Percentiles rank a stretch among this genome's conserved stretches.
These are phyloP conservation scores for Promerops cafer DNA, from an alignment of 2,113 vertebrate species.

Conservation along the genomic window DNA sequence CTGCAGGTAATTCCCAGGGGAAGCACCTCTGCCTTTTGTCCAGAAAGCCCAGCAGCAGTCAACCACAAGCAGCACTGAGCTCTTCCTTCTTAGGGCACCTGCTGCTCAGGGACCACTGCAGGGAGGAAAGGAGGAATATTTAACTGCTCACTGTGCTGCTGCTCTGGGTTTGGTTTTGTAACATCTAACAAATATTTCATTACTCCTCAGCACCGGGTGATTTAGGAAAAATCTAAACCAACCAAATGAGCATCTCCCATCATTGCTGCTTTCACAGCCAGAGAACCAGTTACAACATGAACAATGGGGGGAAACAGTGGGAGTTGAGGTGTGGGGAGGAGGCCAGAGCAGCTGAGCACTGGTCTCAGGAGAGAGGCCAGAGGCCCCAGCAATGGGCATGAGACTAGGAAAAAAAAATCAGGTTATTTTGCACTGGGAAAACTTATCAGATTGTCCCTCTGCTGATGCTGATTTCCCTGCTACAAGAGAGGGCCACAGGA, in stretches of 20 bases:
- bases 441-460: background rate
- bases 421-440: background rate
- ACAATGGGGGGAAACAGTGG: no score
- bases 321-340: background rate
- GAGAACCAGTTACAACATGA: background rate
- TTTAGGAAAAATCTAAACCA: conserved; percentile 34
- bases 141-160: conserved; percentile 6
- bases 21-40: background rate
- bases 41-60: background rate
- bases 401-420: background rate
- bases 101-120: background rate
- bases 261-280: background rate
- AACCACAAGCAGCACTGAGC: background rate
- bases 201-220: conserved; percentile 28
- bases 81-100: background rate
- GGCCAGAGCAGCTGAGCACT: rapidly evolving
- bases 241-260: background rate
- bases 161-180: conserved; percentile 50
- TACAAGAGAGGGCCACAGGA: rapidly evolving
- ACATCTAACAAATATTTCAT: conserved; percentile 63
- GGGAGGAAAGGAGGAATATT: conserved; percentile 19
- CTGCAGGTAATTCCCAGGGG: background rate
- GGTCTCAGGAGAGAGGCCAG: background rate
- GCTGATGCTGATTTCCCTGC: rapidly evolving
- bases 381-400: background rate